A percentile compares a stretch with the other conserved stretches of the same genome.
Evolutionary conservation across 1,140 invertebrate genomes (phyloP).

Genomic region (Sminthurinus signatus): DNA sequence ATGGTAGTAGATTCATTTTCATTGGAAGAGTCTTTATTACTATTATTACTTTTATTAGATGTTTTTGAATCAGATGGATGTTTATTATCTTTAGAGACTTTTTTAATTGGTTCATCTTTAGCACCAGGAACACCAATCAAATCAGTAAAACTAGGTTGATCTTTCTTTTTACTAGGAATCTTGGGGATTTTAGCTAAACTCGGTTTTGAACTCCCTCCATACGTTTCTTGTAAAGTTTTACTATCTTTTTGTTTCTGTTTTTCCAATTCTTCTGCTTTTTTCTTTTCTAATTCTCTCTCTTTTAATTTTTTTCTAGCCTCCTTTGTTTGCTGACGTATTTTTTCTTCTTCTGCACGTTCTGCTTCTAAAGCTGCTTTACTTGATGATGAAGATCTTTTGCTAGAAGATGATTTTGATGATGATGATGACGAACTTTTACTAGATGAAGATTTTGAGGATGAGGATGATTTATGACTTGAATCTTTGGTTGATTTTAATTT

Average conservation of each 20-base stretch:
- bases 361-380: constrained; percentile 9
- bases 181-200: too few relatives aligned
- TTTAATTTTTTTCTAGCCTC: constrained; percentile 42
- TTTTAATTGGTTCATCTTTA: neutral
- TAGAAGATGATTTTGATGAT: too few relatives aligned
- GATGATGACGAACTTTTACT: too few relatives aligned
- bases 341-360: constrained; percentile 10
- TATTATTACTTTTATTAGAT: constrained; percentile 2
- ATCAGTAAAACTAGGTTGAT: constrained; percentile 30
- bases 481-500: too few relatives aligned
- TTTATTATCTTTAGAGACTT: constrained; percentile 16
- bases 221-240: constrained; percentile 32
- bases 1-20: too few relatives aligned
- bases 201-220: neutral
- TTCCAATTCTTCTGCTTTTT: constrained; percentile 12
- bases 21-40: constrained; percentile 6
- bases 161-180: constrained; percentile 28
- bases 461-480: too few relatives aligned
- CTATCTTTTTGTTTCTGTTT: constrained; percentile 35
- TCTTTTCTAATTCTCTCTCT: constrained; percentile 31
- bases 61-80: too few relatives aligned
- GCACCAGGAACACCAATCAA: constrained; percentile 35
- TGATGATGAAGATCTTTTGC: neutral
- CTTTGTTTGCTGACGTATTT: constrained; percentile 18
- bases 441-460: neutral